These are phyloP conservation scores for Anneissia japonica DNA, from an alignment of 35 echinoderm and acorn worm genomes.

Conservation along the genomic window DNA sequence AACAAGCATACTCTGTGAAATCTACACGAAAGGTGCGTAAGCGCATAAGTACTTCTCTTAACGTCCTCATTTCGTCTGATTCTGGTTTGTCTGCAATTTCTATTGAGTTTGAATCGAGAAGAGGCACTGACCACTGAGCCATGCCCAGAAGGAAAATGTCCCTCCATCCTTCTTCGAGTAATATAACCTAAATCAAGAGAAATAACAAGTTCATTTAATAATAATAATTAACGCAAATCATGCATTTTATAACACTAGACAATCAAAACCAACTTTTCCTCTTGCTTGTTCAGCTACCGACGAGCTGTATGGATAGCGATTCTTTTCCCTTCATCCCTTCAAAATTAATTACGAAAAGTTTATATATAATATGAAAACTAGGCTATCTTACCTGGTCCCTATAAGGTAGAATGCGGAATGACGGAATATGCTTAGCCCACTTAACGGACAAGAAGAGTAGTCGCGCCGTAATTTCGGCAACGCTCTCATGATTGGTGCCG, in stretches of 20 bases:
- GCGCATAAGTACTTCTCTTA: constrained; percentile 65
- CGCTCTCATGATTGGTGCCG: constrained; percentile 22
- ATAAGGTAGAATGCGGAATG: constrained; percentile 79
- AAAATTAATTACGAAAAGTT: too few species aligned
- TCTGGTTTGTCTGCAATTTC: constrained; percentile 27
- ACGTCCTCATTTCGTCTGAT: constrained; percentile 28
- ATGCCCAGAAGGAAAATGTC: constrained; percentile 91
- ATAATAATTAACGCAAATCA: too few species aligned
- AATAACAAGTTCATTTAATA: neutral
- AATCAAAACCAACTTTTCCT: too few species aligned
- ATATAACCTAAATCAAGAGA: constrained; percentile 45
- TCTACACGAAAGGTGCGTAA: constrained; percentile 68
- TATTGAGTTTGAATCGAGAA: constrained; percentile 55
- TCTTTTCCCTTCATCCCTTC: too few species aligned
- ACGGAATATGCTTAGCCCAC: constrained; percentile 97
- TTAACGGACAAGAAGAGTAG: constrained; percentile 88
- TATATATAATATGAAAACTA: neutral
- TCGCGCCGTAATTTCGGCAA: constrained; percentile 78
- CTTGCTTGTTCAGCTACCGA: too few species aligned
- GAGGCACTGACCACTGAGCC: constrained; percentile 89
- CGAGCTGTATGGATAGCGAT: too few species aligned
- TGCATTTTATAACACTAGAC: too few species aligned
- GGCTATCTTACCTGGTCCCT: constrained; percentile 69
- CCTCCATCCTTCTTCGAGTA: constrained; percentile 92
- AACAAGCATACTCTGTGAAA: constrained; percentile 87